phyloP scores from a whole-genome alignment of 2,888 invertebrate genomes.

The Agrotis segetum region DNA sequence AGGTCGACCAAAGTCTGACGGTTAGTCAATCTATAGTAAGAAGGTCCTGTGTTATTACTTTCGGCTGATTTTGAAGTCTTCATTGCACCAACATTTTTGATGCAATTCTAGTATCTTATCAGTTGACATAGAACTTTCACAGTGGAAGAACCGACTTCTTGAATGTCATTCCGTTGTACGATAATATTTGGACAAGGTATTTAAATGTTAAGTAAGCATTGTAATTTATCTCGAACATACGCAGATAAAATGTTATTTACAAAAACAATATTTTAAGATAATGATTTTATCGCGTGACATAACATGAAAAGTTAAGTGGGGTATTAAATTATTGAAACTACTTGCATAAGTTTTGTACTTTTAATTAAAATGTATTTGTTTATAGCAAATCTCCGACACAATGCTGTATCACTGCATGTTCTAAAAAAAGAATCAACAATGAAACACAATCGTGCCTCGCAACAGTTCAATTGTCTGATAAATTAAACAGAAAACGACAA shows the following conservation, averaged over 20 bases:
- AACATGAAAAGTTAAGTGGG: conserved; percentile 23
- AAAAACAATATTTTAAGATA: conserved; percentile 36
- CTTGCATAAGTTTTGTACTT: background rate
- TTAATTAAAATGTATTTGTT: no score
- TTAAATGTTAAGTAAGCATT: conserved; percentile 1
- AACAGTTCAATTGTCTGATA: no score
- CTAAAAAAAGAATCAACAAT: no score
- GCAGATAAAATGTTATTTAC: conserved; percentile 39
- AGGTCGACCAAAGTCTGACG: no score
- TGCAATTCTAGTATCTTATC: conserved; percentile 16
- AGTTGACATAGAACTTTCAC: conserved; percentile 10
- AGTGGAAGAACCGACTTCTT: conserved; percentile 20
- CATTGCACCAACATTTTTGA: background rate
- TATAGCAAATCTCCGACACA: no score
- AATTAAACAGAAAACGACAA: no score
- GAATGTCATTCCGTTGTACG: background rate
- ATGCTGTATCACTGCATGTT: no score
- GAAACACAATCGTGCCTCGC: no score
- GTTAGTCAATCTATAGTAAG: no score
- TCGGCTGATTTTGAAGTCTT: background rate
- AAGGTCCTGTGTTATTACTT: background rate
- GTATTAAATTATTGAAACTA: background rate
- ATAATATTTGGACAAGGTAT: conserved; percentile 25
- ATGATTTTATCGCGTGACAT: conserved; percentile 26
- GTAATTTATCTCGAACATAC: conserved; percentile 31